Base-by-base conservation (phyloP, 2,888 invertebrate species). In the Himalopsyche kuldschensis region DNA sequence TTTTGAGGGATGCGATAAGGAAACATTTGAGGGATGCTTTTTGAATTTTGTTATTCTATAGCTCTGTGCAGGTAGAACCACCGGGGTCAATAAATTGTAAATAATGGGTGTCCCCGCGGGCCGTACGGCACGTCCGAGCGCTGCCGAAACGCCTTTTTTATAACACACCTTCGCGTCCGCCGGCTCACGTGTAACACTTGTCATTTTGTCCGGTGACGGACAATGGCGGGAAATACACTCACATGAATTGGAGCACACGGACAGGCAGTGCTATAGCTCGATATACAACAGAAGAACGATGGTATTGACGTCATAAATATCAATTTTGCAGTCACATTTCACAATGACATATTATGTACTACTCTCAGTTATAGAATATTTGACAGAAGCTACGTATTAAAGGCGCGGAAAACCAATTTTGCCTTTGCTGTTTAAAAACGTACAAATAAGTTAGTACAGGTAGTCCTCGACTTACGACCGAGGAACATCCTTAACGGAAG, bases 41-140 rank as follows among this genome's bases (percentile, higher is more conserved):
- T 24, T 69, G 69, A 69, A 69, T 79, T 80, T 82, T 78, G 80
- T 84, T 82, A 84, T 83, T 63, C 84, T 76, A 46, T 35, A n/a
- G 81, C 41, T 31, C 78, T 63, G 27, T 63, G 75, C 41, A 79
- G 69, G 69, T 3, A 80, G 82, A 27, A 63, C 84, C 78, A 75
- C 63, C 79, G 31, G 77, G 83, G 83, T 81, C 85, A 85, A 85
- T 85, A 85, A 85, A 85, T 84, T 85, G 85, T 85, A 85, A 84
- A 84, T 85, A 85, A 85, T 85, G 85, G 82, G 63, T 27, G 47
- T 84, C 84, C 84, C 82, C 80, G 75, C 76, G 82, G 85, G 78
- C 78, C 55, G 46, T 30, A 27, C 27, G 69, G 69, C 69, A 69
- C 69, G 69, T 69, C 69, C 69, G 15, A 30, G 75, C 80, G 81